Base-by-base conservation (phyloP, 1,140 invertebrate genomes). In the Probaryconus sp. region DNA sequence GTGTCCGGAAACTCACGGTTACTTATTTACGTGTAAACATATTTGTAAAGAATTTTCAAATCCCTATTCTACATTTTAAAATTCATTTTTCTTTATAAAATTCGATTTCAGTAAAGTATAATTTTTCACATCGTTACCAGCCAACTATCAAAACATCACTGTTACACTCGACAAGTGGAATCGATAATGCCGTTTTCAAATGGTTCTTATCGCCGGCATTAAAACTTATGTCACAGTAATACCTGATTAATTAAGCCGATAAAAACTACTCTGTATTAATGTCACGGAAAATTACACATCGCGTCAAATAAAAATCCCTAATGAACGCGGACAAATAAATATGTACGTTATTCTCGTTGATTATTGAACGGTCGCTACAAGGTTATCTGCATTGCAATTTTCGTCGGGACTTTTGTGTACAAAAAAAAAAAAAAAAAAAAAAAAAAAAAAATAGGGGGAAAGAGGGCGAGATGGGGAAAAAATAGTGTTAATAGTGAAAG, bases 401-500 rank as follows among this genome's bases (percentile, higher is more conserved):
- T 38, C 26, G 10, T 40, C 42, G 38, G 21, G 20, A 13, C 33
- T 30, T 1, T 18, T 18, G 0, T 21, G 18, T 30, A 24, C 17
- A 4, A n/a, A 24, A 35, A 14, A 5, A 17, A 17, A 5, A 2
- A 10, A 13, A 13, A 51, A 33, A 16, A 6, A 0, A 5, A 17
- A 14, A 3, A 21, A 7, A 1, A 45, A 31, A 55, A 50, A 43
- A 45, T 11, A 18, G 31, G 13, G 38, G 10, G 18, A 38, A 20
- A 7, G 26, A 43, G 10, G n/a, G 10, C n/a, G 40, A 24, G n/a
- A 35, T 24, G 42, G 43, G 37, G 68, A 72, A 72, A 79, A 76
- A 78, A 72, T 69, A 73, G 37, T 40, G 68, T 56, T 79, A 77
- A 81, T 74, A 65, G 70, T 37, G 31, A 43, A 53, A 56, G 43